These are phyloP conservation scores for Misgurnus anguillicaudatus DNA, from an alignment of 2,113 vertebrate genomes.

Conservation along the genomic window DNA sequence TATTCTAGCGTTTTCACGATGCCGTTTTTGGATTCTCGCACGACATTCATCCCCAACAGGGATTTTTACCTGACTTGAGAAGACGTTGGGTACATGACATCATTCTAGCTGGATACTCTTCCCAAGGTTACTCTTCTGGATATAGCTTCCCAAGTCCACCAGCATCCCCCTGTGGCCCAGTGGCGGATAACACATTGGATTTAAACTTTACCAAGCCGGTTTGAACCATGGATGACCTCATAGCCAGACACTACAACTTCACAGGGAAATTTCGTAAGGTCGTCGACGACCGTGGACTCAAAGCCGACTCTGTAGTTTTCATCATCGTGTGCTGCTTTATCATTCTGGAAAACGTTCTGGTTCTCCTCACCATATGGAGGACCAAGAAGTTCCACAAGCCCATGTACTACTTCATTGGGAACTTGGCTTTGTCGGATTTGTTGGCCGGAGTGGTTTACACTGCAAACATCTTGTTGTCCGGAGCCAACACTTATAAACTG, in stretches of 20 bases:
- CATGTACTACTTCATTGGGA: constrained; percentile 99
- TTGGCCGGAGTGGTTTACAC: constrained; percentile 92
- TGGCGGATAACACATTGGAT: constrained; percentile 53
- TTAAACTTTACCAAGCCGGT: constrained; percentile 56
- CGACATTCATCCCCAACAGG: constrained; percentile 47
- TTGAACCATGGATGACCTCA: constrained; percentile 77
- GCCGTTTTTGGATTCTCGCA: constrained; percentile 51
- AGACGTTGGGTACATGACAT: constrained; percentile 18
- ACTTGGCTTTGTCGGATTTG: constrained; percentile 94
- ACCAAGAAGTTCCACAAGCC: constrained; percentile 99
- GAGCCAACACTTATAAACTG: constrained; percentile 90
- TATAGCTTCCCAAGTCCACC: constrained; percentile 51
- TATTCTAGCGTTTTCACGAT: constrained; percentile 49
- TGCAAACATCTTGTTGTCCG: constrained; percentile 92
- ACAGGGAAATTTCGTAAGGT: constrained; percentile 85
- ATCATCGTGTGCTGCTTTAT: constrained; percentile 98
- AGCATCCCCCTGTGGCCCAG: constrained; percentile 59
- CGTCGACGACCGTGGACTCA: constrained; percentile 78
- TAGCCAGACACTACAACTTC: constrained; percentile 93
- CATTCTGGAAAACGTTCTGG: constrained; percentile 94
- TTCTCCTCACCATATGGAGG: constrained; percentile 95
- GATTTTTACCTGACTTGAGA: constrained; percentile 63
- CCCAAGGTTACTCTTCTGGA: too few species aligned
- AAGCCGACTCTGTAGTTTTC: constrained; percentile 87
- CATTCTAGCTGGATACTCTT: constrained; percentile 37